A percentile compares a stretch with the other conserved stretches of the same genome.
These are phyloP conservation scores for Rotaria magnacalcarata DNA, from an alignment of 2,888 invertebrate genomes.

Conservation along the genomic window DNA sequence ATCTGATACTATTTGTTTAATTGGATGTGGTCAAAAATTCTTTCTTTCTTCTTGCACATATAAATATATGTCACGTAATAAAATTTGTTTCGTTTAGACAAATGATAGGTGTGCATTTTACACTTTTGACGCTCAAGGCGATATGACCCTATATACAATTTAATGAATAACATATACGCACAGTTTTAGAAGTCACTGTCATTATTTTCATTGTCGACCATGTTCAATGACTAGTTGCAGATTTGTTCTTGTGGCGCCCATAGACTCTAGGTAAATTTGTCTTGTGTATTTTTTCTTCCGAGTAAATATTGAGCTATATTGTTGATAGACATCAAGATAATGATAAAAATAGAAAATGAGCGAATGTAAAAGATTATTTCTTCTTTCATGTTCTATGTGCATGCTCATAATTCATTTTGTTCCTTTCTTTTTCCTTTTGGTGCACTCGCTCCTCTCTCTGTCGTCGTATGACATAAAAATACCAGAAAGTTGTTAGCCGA, in stretches of 20 bases:
- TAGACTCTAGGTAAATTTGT: not conserved
- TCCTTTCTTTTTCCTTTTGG: not conserved
- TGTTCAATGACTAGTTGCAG: not conserved
- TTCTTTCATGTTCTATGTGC: not conserved
- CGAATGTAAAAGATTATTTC: not conserved
- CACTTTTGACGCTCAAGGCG: not conserved
- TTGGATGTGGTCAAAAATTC: not conserved
- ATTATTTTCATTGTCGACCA: not conserved
- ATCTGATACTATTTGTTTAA: not conserved
- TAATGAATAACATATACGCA: not conserved
- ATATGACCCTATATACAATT: not conserved
- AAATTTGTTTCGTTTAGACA: not conserved
- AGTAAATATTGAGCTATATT: not conserved
- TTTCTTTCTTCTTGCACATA: not conserved
- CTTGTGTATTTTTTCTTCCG: not conserved
- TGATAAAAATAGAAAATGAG: not conserved
- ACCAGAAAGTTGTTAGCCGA: not conserved
- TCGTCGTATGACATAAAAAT: not conserved
- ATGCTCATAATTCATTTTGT: not conserved
- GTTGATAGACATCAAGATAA: slow-evolving; percentile 14
- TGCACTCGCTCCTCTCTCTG: not conserved
- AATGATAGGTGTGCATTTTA: not conserved
- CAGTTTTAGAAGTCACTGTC: not conserved
- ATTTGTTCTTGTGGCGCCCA: not conserved
- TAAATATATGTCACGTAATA: not conserved